Conservation (phyloP, 2,113 vertebrate species). For the Macquaria ambigua region DNA sequence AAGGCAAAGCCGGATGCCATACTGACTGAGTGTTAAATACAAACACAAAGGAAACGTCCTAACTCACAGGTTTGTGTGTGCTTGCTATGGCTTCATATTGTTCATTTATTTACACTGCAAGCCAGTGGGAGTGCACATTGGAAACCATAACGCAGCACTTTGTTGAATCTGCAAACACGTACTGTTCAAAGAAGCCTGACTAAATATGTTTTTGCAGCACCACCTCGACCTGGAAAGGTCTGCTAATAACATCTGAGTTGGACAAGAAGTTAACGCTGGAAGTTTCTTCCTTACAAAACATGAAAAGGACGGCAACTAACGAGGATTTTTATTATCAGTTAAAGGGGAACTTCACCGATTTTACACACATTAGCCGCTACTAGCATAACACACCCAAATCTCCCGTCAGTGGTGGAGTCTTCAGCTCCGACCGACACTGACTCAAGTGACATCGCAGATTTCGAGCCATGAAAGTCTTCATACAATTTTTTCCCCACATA, state of each 20-base stretch:
- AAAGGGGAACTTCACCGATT: not conserved
- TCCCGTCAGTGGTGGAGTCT: too few species aligned
- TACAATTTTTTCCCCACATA: too few species aligned
- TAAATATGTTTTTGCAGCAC: slow-evolving; percentile 8
- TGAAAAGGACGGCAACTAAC: not conserved
- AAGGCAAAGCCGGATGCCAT: slow-evolving; percentile 1
- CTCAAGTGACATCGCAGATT: too few species aligned
- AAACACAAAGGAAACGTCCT: not conserved
- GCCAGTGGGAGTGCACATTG: not conserved
- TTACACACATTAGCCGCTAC: not conserved
- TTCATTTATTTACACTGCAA: slow-evolving; percentile 17
- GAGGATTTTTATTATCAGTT: not conserved
- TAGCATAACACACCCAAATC: too few species aligned
- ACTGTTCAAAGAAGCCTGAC: not conserved
- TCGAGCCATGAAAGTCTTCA: too few species aligned
- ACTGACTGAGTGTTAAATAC: not conserved
- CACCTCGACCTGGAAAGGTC: not conserved
- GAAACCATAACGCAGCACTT: not conserved
- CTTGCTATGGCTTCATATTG: not conserved
- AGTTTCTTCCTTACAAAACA: not conserved
- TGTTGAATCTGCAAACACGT: slow-evolving; percentile 26
- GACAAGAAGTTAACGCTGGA: not conserved
- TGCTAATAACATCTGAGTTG: not conserved
- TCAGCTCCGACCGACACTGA: too few species aligned
- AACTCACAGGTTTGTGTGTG: not conserved